Base-by-base conservation (phyloP, 2,797 vertebrate genomes). In the Holocentrus rufus region DNA sequence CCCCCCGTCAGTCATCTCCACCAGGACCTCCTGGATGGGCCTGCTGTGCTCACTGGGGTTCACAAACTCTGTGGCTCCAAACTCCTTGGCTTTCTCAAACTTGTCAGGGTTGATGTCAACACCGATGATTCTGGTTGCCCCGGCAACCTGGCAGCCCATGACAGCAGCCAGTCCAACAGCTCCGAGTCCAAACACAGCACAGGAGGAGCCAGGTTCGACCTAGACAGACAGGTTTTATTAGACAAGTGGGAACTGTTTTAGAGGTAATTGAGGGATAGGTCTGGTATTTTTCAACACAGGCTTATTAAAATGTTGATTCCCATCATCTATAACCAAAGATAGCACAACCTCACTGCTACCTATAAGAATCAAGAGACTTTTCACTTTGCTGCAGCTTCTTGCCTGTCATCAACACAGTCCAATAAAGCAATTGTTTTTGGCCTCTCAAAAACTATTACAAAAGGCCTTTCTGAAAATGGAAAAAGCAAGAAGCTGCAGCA, bases 61-160 rank as follows among this genome's bases (percentile, higher is more conserved):
- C 85, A 97, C n/a, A 6, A 93, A 95, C 1, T 97, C 95, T 0
- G 95, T 96, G 74, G 92, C 95, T 56, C 96, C 95, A 3, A 96
- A 86, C 65, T 88, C 65, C 30, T 23, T 80, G 62, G 96, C 95
- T 70, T 92, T 94, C 49, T 90, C 85, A 79, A 97, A 96, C 89
- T 95, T 97, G 34, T 90, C 70, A 0, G 59, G 87, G 10, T 96
- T 96, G 84, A 94, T 80, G 62, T 98, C 96, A 1, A 97, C 42
- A 0, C 80, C 95, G 11, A 96, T 96, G 90, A 98, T 97, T 31
- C 83, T 92, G 50, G 91, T 87, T 17, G 96, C 96, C 14, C 91
- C 93, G 0, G 93, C 94, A 0, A 0, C 85, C 75, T 94, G 92
- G 80, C 95, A 97, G 76, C 95, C 96, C 74, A 96, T 95, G 65